Percentiles rank a stretch among this genome's conserved stretches.
phyloP scores from a whole-genome alignment of 2,113 vertebrate genomes.

The Pseudorhombus dupliciocellatus region DNA sequence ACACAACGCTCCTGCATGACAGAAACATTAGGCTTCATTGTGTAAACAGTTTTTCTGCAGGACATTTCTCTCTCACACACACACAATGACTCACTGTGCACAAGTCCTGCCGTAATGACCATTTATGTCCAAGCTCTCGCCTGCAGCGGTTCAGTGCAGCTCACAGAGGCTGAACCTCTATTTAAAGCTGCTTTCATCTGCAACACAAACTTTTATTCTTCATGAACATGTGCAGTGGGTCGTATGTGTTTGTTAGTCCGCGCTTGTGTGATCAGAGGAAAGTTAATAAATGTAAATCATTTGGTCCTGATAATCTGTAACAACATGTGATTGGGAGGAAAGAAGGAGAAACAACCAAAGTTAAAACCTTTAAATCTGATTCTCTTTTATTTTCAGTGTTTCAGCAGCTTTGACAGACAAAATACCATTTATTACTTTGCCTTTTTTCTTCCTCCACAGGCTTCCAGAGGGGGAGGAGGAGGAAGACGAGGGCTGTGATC shows the following conservation, averaged over 20 bases:
- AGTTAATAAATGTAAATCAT: too few species aligned
- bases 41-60: conserved; percentile 40
- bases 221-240: too few species aligned
- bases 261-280: too few species aligned
- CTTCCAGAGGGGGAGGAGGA: conserved; percentile 5
- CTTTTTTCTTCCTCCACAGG: conserved; percentile 26
- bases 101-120: conserved; percentile 59
- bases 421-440: conserved; percentile 62
- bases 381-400: conserved; percentile 67
- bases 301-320: too few species aligned
- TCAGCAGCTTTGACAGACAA: conserved; percentile 79
- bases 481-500: conserved; percentile 12
- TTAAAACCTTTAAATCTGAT: conserved; percentile 34
- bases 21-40: conserved; percentile 42
- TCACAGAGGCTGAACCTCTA: conserved; percentile 1
- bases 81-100: conserved; percentile 46
- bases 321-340: not conserved
- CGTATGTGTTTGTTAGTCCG: too few species aligned
- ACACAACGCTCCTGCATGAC: conserved; percentile 21
- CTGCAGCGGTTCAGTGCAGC: conserved; percentile 28
- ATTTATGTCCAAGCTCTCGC: conserved; percentile 59
- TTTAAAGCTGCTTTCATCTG: conserved; percentile 2
- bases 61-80: conserved; percentile 19
- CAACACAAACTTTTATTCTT: not conserved
- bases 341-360: not conserved